Base-by-base conservation (phyloP, 2,113 vertebrate genomes). In the Beaufortia kweichowensis region DNA sequence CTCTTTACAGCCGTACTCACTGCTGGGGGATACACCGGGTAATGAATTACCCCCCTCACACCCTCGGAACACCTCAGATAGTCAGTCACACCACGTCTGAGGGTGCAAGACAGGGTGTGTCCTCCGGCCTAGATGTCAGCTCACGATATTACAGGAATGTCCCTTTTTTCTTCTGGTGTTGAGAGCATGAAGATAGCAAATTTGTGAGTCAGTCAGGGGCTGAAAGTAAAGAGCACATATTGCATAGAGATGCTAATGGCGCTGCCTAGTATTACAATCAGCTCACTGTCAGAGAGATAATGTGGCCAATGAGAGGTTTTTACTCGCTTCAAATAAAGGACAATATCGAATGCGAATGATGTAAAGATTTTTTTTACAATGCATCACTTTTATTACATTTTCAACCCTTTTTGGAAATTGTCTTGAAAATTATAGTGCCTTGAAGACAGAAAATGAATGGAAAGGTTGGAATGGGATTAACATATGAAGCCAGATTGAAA, bases 241-340 rank as follows among this genome's bases (percentile, higher is more conserved):
- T 84, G 80, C 74, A 59, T 75, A 64, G 73, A 57, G 61, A 64
- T 68, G 43, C 72, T 81, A 74, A 78, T 79, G 67, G 60, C 28
- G 26, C 60, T 33, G 75, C 33, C 59, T 73, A 73, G 33, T 55
- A 81, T 73, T 62, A 75, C 64, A 84, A 60, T 60, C 60, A 75
- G 50, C n/a, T 15, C 55, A 69, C 77, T 78, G 79, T 60, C 69
- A 83, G 69, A 65, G 72, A 84, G 79, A 86, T 79, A 81, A 77
- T 78, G 78, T 26, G 19, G 26, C 31, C 71, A 81, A 41, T 66
- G 82, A 78, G 78, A 56, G 53, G 79, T 78, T 59, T 79, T 29
- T 10, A 71, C 48, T 84, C 68, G 28, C 57, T 82, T 28, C 14
- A 70, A 75, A 64, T 41, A 64, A 48, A 59, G 66, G n/a, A 29